These are phyloP conservation scores for Conchocele bisecta DNA, from an alignment of 2,888 invertebrate genomes.

Conservation along the genomic window DNA sequence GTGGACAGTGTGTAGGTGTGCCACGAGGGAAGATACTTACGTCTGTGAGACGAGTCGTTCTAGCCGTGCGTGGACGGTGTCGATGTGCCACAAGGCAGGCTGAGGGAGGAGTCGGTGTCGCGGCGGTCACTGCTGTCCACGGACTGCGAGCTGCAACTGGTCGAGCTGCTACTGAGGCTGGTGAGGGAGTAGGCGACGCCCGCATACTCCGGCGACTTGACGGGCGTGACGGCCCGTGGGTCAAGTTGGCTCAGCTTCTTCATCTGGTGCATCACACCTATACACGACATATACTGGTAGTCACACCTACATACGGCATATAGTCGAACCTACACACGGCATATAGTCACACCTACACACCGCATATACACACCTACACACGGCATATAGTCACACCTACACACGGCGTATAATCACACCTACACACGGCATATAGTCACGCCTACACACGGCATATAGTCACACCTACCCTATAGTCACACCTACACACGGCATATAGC, in stretches of 20 bases:
- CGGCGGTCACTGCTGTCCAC: slow-evolving; percentile 53
- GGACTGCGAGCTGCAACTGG: slow-evolving; percentile 56
- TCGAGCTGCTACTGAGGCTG: slow-evolving; percentile 63
- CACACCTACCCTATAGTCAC: too few relatives aligned
- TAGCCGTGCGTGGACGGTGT: slow-evolving; percentile 46
- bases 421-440: too few relatives aligned
- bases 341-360: too few relatives aligned
- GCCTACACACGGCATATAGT: too few relatives aligned
- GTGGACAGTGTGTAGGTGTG: too few relatives aligned
- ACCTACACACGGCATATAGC: too few relatives aligned
- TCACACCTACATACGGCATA: too few relatives aligned
- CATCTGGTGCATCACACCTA: slow-evolving; percentile 94
- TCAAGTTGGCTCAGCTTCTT: slow-evolving; percentile 88
- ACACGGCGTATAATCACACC: too few relatives aligned
- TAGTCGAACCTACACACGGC: too few relatives aligned
- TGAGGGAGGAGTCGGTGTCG: slow-evolving; percentile 40
- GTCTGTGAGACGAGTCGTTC: slow-evolving; percentile 24
- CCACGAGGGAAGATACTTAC: not conserved
- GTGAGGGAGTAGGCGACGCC: slow-evolving; percentile 73
- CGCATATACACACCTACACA: too few relatives aligned
- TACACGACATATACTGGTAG: too few relatives aligned
- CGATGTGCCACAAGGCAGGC: slow-evolving; percentile 51
- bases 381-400: too few relatives aligned
- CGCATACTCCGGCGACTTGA: slow-evolving; percentile 56
- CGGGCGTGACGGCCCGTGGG: slow-evolving; percentile 79